Evolutionary conservation across 2,113 vertebrate genomes (phyloP), one percentile per base, ranked within the genome.

Genomic region (Hirundichthys speculiger): DNA sequence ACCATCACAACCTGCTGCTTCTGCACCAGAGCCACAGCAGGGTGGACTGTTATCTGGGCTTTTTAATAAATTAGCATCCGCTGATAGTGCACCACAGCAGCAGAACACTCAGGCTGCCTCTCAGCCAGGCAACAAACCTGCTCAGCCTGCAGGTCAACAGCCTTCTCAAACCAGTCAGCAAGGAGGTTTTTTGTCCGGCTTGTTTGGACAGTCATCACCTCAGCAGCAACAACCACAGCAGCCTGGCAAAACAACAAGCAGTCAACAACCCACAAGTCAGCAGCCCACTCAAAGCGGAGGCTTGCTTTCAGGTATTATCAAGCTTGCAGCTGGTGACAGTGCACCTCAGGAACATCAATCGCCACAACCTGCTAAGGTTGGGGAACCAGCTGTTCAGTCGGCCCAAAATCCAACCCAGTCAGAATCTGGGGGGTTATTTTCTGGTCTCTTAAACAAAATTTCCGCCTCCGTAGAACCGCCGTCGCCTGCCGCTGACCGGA

Each of bases 31-130:
- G 39, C 57, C 84, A 40, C 83, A 88, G 47, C 89, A 89, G 42
- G 82, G 79, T 34, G 88, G 92, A 5, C 38, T 93, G 21, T 51
- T 92, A 21, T 92, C 91, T 11, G 91, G 90, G 4, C 38, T 94
- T 66, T 93, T 95, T 73, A 92, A 86, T 77, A 96, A 92, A 62
- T 90, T 93, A 78, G 72, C 94, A 80, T 88, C 93, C 58, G 75
- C 82, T 67, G 93, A 95, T 52, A 84, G 69, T 68, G 40, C 53
- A 55, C 46, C 76, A 20, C 88, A 80, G 76, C 71, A 81, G 49
- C 19, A 74, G 15, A 66, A 48, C 2, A 21, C 53, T 76, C 78
- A 84, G 51, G 27, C 60, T 55, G 57, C 42, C 4, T 61, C 61
- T 73, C 84, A 87, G 57, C 68, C 50, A n/a, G 60, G 6, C 21